Evolutionary conservation across 2,888 invertebrate genomes (phyloP).

Genomic region (Pammene fasciana): DNA sequence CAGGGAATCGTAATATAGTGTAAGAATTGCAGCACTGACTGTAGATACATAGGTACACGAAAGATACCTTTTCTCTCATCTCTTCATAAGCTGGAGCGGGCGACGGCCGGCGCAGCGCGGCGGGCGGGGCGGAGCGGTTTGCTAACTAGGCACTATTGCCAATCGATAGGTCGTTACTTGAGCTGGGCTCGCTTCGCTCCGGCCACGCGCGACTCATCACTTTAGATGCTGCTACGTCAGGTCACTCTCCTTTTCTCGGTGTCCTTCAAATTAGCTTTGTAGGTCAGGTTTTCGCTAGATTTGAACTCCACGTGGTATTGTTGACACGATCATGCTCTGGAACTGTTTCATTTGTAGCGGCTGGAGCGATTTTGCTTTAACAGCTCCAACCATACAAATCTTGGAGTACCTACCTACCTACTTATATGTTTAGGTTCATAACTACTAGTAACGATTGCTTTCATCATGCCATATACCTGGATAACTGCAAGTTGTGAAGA

Average conservation of each 20-base stretch:
- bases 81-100: conserved; percentile 46
- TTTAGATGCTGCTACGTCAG: conserved; percentile 81
- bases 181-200: conserved; percentile 65
- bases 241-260: conserved; percentile 84
- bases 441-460: no score
- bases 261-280: conserved; percentile 84
- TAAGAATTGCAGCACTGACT: conserved; percentile 2
- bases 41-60: neutral
- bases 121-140: conserved; percentile 59
- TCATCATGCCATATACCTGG: no score
- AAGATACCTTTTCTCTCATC: conserved; percentile 5
- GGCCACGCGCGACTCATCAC: conserved; percentile 80
- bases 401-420: neutral
- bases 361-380: conserved; percentile 50
- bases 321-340: conserved; percentile 62
- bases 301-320: conserved; percentile 77
- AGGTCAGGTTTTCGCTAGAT: conserved; percentile 79
- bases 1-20: neutral
- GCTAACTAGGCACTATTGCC: conserved; percentile 83
- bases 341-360: conserved; percentile 44
- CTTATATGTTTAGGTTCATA: neutral
- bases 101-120: conserved; percentile 47
- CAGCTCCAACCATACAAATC: neutral
- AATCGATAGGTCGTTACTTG: conserved; percentile 82
- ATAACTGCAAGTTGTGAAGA: no score